phyloP scores from a whole-genome alignment of 1,140 invertebrate species.

The Leptestheria dahalacensis region DNA sequence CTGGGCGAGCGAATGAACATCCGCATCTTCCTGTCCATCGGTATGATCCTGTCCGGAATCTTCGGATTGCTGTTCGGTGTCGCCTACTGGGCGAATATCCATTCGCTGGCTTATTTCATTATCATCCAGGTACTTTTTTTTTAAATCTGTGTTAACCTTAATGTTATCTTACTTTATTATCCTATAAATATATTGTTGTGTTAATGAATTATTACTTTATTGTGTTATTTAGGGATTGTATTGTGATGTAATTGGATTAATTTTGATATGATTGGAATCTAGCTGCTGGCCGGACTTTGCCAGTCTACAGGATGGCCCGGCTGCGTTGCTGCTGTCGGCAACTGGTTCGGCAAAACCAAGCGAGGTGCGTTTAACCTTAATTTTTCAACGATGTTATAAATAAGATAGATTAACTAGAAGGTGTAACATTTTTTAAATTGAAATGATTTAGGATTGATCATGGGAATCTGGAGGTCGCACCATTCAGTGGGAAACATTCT shows the following conservation, averaged over 20 bases:
- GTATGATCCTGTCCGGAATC: conserved; percentile 78
- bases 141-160: not conserved
- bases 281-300: conserved; percentile 64
- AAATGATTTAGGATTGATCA: conserved; percentile 55
- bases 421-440: conserved; percentile 1
- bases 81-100: conserved; percentile 64
- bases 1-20: conserved; percentile 82
- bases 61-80: conserved; percentile 82
- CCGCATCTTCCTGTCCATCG: conserved; percentile 74
- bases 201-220: conserved; percentile 59
- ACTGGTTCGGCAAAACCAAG: conserved; percentile 89
- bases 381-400: conserved; percentile 16
- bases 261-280: not conserved
- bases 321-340: conserved; percentile 79
- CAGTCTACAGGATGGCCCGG: conserved; percentile 89
- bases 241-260: not conserved
- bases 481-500: conserved; percentile 91
- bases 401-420: not conserved
- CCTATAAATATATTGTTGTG: not conserved
- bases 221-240: not conserved
- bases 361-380: conserved; percentile 34
- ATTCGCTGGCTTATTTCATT: conserved; percentile 71
- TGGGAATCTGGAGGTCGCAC: conserved; percentile 91
- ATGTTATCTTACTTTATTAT: not conserved
- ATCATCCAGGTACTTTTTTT: conserved; percentile 52